Evolutionary conservation across 2,113 vertebrate species (phyloP), one percentile per base, ranked within the genome.

Genomic region (Cisticola juncidis): DNA sequence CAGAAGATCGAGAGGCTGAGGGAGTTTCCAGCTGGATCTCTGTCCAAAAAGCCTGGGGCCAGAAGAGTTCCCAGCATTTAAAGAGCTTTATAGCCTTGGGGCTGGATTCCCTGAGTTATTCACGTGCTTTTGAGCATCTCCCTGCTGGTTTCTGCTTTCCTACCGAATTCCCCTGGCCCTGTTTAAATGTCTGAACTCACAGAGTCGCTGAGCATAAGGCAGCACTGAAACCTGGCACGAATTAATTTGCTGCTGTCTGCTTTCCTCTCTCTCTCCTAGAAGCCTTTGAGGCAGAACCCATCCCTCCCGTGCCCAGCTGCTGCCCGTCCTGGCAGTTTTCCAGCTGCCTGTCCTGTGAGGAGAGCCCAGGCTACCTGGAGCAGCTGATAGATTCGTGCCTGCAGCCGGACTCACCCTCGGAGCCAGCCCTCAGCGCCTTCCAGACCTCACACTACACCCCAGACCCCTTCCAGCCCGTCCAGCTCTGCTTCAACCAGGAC

Each of bases 311-410:
- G 7, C 88, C 94, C 86, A 95, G 50, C 94, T 97, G 84, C 64
- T 97, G 98, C 28, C 98, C 98, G 12, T 82, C 97, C 35, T 97
- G 95, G 95, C 95, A 98, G 57, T 97, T 98, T 88, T 81, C 98
- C 6, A 98, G 95, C 45, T 97, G 93, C 91, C 45, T 94, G 22
- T 98, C 98, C 88, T 97, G 89, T 14, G 97, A 98, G 69, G 98
- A 98, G 72, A 97, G 95, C 54, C 96, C 98, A 7, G 95, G 95
- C 51, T 79, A 83, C 35, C 96, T 98, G 51, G 97, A 98, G 94
- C 98, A 99, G 94, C 98, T 98, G 56, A 95, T 98, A 6, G 98
- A 99, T 38, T 96, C 97, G 91, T 98, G 97, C 66, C 97, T 98
- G 19, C 98, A 98, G 74, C n/a, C 97, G 7, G 97, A 98, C 40